Evolutionary conservation across 1,140 invertebrate species (phyloP).

Genomic region (Whitmania pigra): DNA sequence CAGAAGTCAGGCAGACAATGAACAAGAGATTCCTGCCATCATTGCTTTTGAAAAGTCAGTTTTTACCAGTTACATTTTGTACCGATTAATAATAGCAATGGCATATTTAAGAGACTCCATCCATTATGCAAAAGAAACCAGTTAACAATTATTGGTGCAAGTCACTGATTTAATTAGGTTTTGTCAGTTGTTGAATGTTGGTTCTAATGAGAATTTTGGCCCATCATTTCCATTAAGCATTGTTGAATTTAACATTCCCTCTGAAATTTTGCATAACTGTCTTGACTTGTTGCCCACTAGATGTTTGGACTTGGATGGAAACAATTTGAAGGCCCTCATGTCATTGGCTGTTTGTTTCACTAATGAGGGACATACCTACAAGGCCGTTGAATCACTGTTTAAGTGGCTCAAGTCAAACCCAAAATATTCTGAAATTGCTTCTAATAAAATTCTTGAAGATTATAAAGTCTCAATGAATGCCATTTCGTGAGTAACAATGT

Average conservation of each 20-base stretch:
- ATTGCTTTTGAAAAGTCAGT: constrained; percentile 61
- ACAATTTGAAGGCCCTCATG: constrained; percentile 71
- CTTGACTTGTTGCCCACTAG: constrained; percentile 25
- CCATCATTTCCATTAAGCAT: no score
- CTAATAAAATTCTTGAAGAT: constrained; percentile 27
- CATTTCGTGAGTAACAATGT: neutral
- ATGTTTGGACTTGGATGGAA: constrained; percentile 63
- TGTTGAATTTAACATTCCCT: no score
- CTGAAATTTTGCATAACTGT: no score
- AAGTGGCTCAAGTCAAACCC: constrained; percentile 74
- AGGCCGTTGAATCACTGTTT: constrained; percentile 47
- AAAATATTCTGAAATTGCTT: constrained; percentile 62
- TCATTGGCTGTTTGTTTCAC: constrained; percentile 83
- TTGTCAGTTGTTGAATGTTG: no score
- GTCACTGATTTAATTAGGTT: no score
- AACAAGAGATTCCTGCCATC: constrained; percentile 75
- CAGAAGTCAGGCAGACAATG: constrained; percentile 82
- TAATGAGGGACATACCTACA: constrained; percentile 61
- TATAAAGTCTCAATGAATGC: constrained; percentile 25
- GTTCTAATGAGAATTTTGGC: no score
- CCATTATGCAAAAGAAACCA: no score
- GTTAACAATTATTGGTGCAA: no score
- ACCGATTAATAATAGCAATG: no score
- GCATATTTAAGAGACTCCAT: no score
- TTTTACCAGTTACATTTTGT: no score